Evolutionary conservation across 2,797 vertebrate genomes (phyloP), one percentile per base, ranked within the genome.

Genomic region (Oceanodroma leucorhoa): DNA sequence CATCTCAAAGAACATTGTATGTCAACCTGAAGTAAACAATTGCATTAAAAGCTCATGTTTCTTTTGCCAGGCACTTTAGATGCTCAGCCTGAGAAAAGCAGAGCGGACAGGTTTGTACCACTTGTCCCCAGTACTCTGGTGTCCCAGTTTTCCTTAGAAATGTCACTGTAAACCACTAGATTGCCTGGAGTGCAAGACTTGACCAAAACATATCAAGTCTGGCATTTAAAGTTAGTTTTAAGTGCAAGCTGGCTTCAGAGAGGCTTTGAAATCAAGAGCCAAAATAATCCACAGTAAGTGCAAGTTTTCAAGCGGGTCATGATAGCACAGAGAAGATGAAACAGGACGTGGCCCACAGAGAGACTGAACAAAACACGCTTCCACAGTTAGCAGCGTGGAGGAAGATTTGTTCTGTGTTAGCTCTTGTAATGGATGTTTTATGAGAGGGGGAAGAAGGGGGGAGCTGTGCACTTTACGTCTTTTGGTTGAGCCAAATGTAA

Each of bases 401-500:
- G 41, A 46, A 60, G 67, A 30, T 45, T 90, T 67, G 81, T 85
- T 87, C 84, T 36, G 75, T 7, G 24, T 94, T 92, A 83, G 82
- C 87, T 95, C 83, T 89, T 73, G 79, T 89, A 81, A 89, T 83
- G 84, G 96, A 45, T 89, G 80, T 89, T 96, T 94, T 95, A 92
- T 66, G 88, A 85, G 62, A 90, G 26, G 30, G 81, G 81, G 80
- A 60, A 71, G 55, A 26, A 55, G 50, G 19, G 43, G 77, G 14
- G 40, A 95, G 79, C 90, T 69, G 91, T 93, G 95, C 94, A 96
- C 95, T 95, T 95, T 95, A 96, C 58, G 71, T 94, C 93, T 95
- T 83, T 92, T 46, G 41, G 95, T 97, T 94, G 92, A 95, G 89
- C 86, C 89, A 94, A 96, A 96, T 96, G 96, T 97, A 96, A 96